phyloP scores from a whole-genome alignment of 2,113 vertebrate species.

The Nestor notabilis region DNA sequence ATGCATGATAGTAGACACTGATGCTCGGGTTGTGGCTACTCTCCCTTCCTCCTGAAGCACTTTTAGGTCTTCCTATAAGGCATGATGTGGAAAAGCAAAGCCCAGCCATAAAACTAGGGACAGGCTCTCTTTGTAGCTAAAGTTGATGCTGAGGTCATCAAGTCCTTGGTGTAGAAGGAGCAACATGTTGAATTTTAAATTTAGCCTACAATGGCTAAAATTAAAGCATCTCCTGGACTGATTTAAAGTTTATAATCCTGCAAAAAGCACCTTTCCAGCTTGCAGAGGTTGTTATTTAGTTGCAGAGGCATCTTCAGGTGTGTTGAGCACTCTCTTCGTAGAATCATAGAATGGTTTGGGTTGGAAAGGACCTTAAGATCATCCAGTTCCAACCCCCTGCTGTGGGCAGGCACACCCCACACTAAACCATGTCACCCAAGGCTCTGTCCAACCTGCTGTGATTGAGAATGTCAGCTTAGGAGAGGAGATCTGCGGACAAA shows the following conservation, averaged over 20 bases:
- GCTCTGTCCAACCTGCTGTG: not conserved
- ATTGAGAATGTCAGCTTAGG: not conserved
- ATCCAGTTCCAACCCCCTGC: not conserved
- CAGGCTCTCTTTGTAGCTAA: not conserved
- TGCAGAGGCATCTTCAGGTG: not conserved
- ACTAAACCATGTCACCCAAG: not conserved
- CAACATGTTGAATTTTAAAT: accelerated
- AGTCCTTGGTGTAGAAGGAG: not conserved
- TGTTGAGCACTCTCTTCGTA: not conserved
- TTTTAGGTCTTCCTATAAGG: not conserved
- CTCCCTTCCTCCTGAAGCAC: not conserved
- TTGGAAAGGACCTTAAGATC: not conserved
- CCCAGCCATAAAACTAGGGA: not conserved
- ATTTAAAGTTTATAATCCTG: not conserved
- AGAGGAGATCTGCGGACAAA: not conserved
- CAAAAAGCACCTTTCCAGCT: not conserved
- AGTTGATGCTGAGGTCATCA: not conserved
- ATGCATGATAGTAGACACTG: not conserved
- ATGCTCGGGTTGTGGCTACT: not conserved
- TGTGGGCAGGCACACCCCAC: not conserved
- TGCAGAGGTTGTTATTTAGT: not conserved
- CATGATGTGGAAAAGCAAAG: not conserved
- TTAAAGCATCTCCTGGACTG: not conserved
- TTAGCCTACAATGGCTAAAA: not conserved
- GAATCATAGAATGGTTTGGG: not conserved